Evolutionary conservation across 2,113 vertebrate species (phyloP).

Genomic region (Bucco capensis): DNA sequence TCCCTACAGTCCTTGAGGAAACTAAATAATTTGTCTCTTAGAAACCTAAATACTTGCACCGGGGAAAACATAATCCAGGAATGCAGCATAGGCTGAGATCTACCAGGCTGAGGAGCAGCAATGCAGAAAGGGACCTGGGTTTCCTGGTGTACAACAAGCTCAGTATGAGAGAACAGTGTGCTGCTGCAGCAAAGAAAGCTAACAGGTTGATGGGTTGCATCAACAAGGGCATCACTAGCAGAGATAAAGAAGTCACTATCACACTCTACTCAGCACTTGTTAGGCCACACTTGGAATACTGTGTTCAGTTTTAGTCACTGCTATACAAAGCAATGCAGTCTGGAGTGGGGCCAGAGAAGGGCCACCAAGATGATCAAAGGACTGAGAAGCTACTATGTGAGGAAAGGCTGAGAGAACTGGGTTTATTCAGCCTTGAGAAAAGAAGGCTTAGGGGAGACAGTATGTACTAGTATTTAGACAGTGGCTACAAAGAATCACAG

Average conservation of each 20-base stretch:
- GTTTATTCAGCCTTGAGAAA: too few species aligned
- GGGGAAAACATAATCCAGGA: background rate
- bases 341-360: background rate
- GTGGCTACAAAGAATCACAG: too few species aligned
- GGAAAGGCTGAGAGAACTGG: background rate
- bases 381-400: background rate
- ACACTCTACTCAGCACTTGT: background rate
- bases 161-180: background rate
- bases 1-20: background rate
- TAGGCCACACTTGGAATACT: background rate
- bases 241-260: background rate
- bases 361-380: background rate
- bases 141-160: background rate
- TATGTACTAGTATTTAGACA: too few species aligned
- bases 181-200: background rate
- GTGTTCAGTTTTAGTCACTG: background rate
- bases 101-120: background rate
- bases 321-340: background rate
- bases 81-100: background rate
- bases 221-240: background rate
- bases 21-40: background rate
- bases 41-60: background rate
- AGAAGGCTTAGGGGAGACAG: too few species aligned
- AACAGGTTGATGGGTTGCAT: background rate
- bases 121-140: background rate